Evolutionary conservation across 2,113 vertebrate genomes (phyloP), one percentile per base, ranked within the genome.

Genomic region (Dipodomys spectabilis): DNA sequence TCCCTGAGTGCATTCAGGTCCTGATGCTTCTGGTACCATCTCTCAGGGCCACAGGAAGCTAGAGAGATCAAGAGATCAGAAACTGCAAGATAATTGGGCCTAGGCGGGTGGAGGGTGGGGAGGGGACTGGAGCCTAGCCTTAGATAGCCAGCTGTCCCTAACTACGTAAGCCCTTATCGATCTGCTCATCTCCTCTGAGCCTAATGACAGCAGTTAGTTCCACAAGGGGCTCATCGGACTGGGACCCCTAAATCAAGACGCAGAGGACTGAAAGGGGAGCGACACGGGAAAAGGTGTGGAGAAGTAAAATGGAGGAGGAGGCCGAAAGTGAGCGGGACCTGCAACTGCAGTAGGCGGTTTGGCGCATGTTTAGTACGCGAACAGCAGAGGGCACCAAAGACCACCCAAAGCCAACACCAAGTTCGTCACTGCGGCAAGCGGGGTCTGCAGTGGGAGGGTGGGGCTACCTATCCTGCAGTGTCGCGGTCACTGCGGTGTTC

Each of bases 331-430:
- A 30, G 15, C 57, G 45, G 7, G 12, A 49, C 49, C 49, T 49
- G 49, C 11, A 65, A 68, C 49, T 49, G 49, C 11, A 65, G 73
- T 35, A 1, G 5, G 45, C 28, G 19, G 5, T 75, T 83, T 30
- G 3, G 39, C 28, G 11, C 49, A 45, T 22, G 20, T 77, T 78
- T 20, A 65, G 20, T 0, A 30, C 0, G 25, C 44, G 53, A 77
- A 82, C 95, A 7, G 65, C 86, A 96, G 96, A 71, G 44, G 92
- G 88, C 82, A 88, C 80, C 94, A 96, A 80, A 97, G 96, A 97
- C 96, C 91, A 82, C 49, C 20, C 0, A 78, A 94, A 81, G 68
- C 81, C 77, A 28, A 74, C 44, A 44, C 69, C 25, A 53, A 77
- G 27, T 49, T 49, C 2, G 79, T 35, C 81, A 67, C 65, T 88